Conservation (phyloP, 2,888 invertebrate species). For the Philonicus albiceps region DNA sequence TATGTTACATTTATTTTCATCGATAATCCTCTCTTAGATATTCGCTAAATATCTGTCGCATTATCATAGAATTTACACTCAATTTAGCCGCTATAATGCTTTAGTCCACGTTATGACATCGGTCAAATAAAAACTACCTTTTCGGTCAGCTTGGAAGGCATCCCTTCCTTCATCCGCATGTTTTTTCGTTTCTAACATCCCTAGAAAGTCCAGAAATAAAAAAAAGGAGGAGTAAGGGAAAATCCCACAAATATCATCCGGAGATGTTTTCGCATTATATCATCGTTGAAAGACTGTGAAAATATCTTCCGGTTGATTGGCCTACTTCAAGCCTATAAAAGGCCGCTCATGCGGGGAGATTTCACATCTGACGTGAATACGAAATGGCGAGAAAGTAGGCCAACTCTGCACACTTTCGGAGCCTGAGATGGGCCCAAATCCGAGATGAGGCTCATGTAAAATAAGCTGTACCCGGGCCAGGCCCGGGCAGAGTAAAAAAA, state of each 20-base stretch:
- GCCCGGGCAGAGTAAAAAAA: not conserved
- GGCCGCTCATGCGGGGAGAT: slow-evolving; percentile 5
- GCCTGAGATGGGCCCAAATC: not conserved
- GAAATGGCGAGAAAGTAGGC: not conserved
- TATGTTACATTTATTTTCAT: not conserved
- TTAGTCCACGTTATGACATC: not conserved
- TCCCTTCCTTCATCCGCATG: not conserved
- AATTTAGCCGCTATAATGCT: not conserved
- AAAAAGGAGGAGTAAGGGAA: not conserved
- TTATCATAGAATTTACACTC: not conserved
- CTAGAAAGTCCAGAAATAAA: not conserved
- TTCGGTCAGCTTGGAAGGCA: not conserved
- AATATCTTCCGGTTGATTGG: slow-evolving; percentile 40
- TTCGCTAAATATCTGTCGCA: not conserved
- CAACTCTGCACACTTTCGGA: not conserved
- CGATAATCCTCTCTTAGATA: not conserved
- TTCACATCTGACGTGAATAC: slow-evolving; percentile 36
- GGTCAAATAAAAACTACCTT: not conserved
- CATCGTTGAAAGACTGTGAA: slow-evolving; percentile 32
- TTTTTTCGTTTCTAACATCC: not conserved
- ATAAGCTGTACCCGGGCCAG: not conserved
- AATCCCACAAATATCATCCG: not conserved
- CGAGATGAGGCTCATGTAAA: not conserved
- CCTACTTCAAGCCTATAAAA: slow-evolving; percentile 22
- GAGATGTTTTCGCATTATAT: slow-evolving; percentile 14